Base-by-base conservation (phyloP, 2,888 invertebrate species). In the Copidosoma aretas region DNA sequence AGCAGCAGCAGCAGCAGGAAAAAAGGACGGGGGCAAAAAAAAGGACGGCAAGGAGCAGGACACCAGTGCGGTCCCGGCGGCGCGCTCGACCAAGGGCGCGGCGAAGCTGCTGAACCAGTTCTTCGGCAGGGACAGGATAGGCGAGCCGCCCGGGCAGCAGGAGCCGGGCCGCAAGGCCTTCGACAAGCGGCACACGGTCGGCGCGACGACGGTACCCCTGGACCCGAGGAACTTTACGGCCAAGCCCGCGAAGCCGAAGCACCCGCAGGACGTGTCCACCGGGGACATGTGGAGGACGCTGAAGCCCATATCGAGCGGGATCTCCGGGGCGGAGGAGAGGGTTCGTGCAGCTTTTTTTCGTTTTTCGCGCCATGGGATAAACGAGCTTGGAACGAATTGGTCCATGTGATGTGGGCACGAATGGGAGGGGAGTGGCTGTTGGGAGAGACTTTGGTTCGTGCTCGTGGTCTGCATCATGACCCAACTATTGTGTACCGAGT, bases 241-340 rank as follows among this genome's bases (percentile, higher is more conserved):
- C 71, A 88, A 88, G 82, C 86, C 89, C 63, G 86, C 86, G 71
- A 88, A 88, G 72, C 69, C 80, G 3, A 82, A 82, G 65, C 78
- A 82, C 67, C 57, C 78, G 74, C 86, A 87, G 69, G 84, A 88
- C 68, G 87, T 88, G 67, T 89, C 89, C 12, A 91, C 91, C 5
- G 90, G 90, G 4, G 91, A 91, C 80, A 86, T 91, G 78, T 91
- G 91, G 91, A 86, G 89, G 75, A 88, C 88, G 25, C 85, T 91
- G 61, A 88, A 87, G 77, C 89, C 89, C 56, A 90, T 91, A 58
- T 85, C 89, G 1, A 90, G 90, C 79, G 90, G 91, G 43, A 85
- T 90, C 67, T 81, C 86, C 46, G 89, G 89, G 74, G 85, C 86
- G 8, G 80, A 82, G 59, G 82, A 83, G 32, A 83, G 86, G 80